Base-by-base conservation (phyloP, 2,113 vertebrate genomes). In the Microtus richardsoni region DNA sequence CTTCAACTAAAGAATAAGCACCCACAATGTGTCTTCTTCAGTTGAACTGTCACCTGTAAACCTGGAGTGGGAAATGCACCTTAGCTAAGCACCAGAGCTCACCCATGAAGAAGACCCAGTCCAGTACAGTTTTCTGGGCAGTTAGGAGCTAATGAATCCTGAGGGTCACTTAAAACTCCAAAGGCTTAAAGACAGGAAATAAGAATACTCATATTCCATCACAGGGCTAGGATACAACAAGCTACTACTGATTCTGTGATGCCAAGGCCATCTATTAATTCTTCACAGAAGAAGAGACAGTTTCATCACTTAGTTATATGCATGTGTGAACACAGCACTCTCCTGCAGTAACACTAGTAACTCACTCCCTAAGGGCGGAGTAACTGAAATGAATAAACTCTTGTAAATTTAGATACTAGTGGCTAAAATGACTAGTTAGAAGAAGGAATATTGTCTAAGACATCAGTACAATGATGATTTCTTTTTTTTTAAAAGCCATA, bases 231-330 rank as follows among this genome's bases (percentile, higher is more conserved):
- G 71, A 92, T 17, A 71, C 21, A 91, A 47, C 12, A 87, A 86
- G 82, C 73, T 84, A 80, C n/a, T 87, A 68, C 60, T 89, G 79
- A 91, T 64, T 86, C 71, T 71, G n/a, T 9, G 17, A 89, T 77
- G 83, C 94, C 77, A 84, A 89, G 94, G 91, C 89, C 47, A 52
- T 52, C 64, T 74, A 91, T 86, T 87, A 79, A 87, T 95, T 97
- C 97, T 96, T 97, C 97, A 97, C 62, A 96, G 95, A 96, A 97
- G 97, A 97, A 95, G 95, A 89, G 28, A 91, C 66, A 5, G 58
- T 77, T 85, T 78, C 91, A 96, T 28, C 26, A 85, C 60, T 89
- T 92, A 88, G 91, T 92, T 80, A 92, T 94, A 85, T 88, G 93
- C 89, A 91, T 89, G 95, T 83, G 36, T 93, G 89, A 96, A 92